Conservation (phyloP, 1,140 invertebrate species). For the Rhopalosiphum maidis region DNA sequence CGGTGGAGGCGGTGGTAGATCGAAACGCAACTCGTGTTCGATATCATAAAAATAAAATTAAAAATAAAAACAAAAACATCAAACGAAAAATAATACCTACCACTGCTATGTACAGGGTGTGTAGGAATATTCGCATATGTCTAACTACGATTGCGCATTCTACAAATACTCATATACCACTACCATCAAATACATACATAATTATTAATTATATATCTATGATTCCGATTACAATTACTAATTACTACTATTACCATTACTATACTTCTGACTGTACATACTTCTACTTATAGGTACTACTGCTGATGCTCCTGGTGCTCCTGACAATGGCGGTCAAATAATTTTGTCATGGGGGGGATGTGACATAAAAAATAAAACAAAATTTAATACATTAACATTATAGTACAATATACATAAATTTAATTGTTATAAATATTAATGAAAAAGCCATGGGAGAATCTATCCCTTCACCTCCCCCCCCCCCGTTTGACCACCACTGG, state of each 20-base stretch:
- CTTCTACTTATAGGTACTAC: neutral
- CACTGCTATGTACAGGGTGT: neutral
- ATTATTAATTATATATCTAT: neutral
- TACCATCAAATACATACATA: neutral
- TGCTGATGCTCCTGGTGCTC: neutral
- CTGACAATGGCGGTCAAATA: too few species aligned
- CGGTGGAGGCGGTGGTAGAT: neutral
- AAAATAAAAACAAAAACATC: neutral
- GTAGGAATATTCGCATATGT: neutral
- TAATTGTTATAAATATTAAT: too few species aligned
- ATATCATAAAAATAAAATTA: slow-evolving; percentile 16
- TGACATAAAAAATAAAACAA: too few species aligned
- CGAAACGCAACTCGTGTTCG: slow-evolving; percentile 53
- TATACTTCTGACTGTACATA: neutral
- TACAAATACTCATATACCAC: neutral
- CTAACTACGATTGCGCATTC: neutral
- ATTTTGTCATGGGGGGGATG: too few species aligned
- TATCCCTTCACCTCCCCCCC: too few species aligned
- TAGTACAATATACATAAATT: too few species aligned
- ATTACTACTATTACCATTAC: neutral
- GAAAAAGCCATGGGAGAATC: too few species aligned
- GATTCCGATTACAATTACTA: neutral
- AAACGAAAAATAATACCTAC: neutral
- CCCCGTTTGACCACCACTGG: too few species aligned
- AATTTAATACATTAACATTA: too few species aligned